phyloP scores from a whole-genome alignment of 2,797 vertebrate species.

The Okamejei kenojei region DNA sequence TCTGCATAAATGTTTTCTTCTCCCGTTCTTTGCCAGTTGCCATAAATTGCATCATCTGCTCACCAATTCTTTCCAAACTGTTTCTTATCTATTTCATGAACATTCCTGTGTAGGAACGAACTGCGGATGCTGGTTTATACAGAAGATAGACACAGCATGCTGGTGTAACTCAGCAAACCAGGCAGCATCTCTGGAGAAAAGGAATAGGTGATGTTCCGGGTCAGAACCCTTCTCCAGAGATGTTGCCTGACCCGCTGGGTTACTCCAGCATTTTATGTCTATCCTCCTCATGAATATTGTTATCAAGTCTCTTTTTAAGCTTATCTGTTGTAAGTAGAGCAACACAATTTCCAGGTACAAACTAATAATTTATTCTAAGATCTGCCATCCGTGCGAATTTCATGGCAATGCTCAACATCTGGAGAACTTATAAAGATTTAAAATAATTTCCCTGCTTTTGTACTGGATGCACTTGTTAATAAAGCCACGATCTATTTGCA shows the following conservation, averaged over 20 bases:
- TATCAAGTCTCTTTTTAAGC: background rate
- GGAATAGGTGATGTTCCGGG: no score
- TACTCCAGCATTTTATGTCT: no score
- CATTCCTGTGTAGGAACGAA: background rate
- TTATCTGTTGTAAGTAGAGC: no score
- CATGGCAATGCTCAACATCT: background rate
- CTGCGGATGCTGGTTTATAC: no score
- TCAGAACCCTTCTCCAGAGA: no score
- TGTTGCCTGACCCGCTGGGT: no score
- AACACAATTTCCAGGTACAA: no score
- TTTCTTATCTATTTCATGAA: background rate
- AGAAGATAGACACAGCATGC: no score
- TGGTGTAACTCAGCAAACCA: no score
- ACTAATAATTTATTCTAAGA: no score
- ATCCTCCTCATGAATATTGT: background rate
- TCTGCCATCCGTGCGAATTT: background rate
- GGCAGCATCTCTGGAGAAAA: no score
- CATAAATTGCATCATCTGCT: background rate
- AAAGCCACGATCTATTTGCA: background rate
- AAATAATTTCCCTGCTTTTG: background rate
- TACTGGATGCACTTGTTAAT: background rate
- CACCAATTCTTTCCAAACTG: background rate
- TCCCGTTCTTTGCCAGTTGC: background rate
- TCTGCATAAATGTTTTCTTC: no score
- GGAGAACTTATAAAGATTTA: background rate